Evolutionary conservation across 2,888 invertebrate genomes (phyloP).

Genomic region (Labia minor): DNA sequence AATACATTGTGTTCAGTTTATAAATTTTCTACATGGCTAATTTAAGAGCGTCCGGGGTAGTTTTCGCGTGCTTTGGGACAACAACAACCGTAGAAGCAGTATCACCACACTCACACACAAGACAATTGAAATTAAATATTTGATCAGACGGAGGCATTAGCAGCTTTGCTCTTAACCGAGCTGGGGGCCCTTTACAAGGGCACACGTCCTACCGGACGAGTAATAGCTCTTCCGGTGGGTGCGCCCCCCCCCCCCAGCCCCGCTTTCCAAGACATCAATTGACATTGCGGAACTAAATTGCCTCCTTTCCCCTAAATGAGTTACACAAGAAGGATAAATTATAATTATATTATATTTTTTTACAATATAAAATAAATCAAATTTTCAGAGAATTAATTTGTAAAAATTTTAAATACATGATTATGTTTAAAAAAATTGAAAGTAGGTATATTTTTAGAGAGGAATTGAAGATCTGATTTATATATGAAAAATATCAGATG

Average conservation of each 20-base stretch:
- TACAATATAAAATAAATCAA: too few relatives aligned
- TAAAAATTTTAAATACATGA: too few relatives aligned
- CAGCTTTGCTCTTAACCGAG: neutral
- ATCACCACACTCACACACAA: neutral
- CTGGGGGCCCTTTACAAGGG: neutral
- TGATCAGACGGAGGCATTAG: neutral
- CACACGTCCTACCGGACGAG: neutral
- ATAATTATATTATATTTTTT: too few relatives aligned
- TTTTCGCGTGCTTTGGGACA: conserved; percentile 8
- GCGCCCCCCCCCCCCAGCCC: neutral
- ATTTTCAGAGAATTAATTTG: too few relatives aligned
- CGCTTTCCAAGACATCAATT: neutral
- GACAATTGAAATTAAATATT: conserved; percentile 8
- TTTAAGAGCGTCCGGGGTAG: conserved; percentile 7
- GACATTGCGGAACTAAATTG: neutral
- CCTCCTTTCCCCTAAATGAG: neutral
- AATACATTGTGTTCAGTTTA: neutral
- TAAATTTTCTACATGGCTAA: conserved; percentile 1
- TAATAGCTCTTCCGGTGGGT: conserved; percentile 3
- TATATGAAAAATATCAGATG: too few relatives aligned
- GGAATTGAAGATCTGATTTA: too few relatives aligned
- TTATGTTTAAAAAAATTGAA: too few relatives aligned
- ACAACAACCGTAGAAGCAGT: neutral
- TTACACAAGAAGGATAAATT: too few relatives aligned
- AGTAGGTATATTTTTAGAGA: too few relatives aligned